Percentiles rank a stretch among this genome's conserved stretches.
Conservation (phyloP, 1,140 invertebrate species). For the Meloidogyne floridensis region DNA sequence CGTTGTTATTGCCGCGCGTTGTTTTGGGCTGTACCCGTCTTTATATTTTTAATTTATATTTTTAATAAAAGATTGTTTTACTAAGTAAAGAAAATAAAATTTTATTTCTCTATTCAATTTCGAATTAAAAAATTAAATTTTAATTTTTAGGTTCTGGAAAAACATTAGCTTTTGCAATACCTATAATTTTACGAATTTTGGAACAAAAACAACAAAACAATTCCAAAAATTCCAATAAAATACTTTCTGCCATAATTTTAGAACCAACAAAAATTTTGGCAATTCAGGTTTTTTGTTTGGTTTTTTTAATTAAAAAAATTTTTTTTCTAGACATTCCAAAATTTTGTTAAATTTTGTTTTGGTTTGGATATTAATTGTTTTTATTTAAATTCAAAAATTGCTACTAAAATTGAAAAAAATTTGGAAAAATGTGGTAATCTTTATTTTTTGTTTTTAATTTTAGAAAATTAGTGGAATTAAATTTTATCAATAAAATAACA, state of each 20-base stretch:
- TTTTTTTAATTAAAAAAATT: conserved; percentile 26
- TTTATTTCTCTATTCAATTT: too few species aligned
- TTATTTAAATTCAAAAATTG: conserved; percentile 21
- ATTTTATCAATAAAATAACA: too few species aligned
- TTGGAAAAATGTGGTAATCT: background rate
- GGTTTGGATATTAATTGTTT: conserved; percentile 38
- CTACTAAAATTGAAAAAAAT: background rate
- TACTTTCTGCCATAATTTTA: conserved; percentile 80
- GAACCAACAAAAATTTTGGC: conserved; percentile 90
- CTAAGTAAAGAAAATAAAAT: too few species aligned
- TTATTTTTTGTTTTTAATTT: conserved; percentile 15
- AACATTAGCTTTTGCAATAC: conserved; percentile 69
- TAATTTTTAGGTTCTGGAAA: conserved; percentile 68
- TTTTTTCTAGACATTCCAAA: conserved; percentile 49
- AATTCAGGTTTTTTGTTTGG: conserved; percentile 75
- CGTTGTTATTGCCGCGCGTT: too few species aligned
- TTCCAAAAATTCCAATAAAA: conserved; percentile 62
- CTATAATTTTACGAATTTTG: conserved; percentile 71
- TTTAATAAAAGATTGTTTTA: too few species aligned
- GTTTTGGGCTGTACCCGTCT: too few species aligned
- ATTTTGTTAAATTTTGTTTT: conserved; percentile 54
- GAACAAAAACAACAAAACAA: conserved; percentile 20
- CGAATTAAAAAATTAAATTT: background rate
- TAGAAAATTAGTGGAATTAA: background rate
- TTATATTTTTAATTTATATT: too few species aligned